Evolutionary conservation across 2,797 vertebrate genomes (phyloP), one percentile per base, ranked within the genome.

Genomic region (Oceanodroma leucorhoa): DNA sequence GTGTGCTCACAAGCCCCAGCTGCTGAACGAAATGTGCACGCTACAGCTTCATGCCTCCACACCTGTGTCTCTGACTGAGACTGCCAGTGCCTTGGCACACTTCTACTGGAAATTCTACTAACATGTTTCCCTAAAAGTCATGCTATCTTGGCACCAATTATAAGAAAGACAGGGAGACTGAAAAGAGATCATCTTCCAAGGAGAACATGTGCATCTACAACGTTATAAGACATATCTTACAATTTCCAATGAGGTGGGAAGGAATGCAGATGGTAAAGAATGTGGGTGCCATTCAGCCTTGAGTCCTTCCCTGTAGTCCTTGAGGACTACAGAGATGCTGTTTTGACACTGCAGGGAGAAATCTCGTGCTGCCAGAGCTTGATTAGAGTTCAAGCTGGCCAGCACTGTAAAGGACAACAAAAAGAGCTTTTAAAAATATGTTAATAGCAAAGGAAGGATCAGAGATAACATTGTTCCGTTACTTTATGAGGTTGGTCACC

Each of bases 201-300:
- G 14, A 83, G 78, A 83, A 45, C 9, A 16, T 10, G 10, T 12
- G 8, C 21, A 70, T 48, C 43, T 70, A n/a, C 36, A 48, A 54
- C 51, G 66, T 19, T 34, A 62, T 27, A 80, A 46, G 19, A 65
- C 1, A 0, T 30, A 58, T n/a, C 11, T 55, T 58, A 14, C 27
- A 0, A 43, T 53, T 79, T 72, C 27, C 62, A 78, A 1, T 6
- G 15, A 66, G 11, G 26, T 43, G 23, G 24, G 15, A 80, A 83
- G 32, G 18, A 90, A 76, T 21, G 20, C 27, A 80, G n/a, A 46
- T 19, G 16, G 17, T 41, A 69, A 89, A 75, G 36, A 65, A 83
- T 0, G 0, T 16, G 19, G 4, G 17, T 55, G 22, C 9, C 21
- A 15, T 43, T 71, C 66, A 54, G 48, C 11, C 20, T 50, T 48